Base-by-base conservation (phyloP, 2,797 vertebrate species). In the Poecilia gillii region DNA sequence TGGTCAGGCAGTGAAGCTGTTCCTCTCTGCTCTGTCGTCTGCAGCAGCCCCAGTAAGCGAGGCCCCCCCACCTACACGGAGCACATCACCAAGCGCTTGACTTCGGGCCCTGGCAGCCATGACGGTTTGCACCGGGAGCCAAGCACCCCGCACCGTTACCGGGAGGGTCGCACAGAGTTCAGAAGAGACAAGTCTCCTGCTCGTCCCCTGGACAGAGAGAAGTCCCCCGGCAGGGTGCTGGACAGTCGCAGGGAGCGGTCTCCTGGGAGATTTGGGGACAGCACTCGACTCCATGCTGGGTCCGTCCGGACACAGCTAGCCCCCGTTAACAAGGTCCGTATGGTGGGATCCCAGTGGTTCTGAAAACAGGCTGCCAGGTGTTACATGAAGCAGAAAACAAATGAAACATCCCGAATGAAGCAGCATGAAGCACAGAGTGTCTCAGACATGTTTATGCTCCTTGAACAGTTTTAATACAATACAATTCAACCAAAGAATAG, bases 61-160 rank as follows among this genome's bases (percentile, higher is more conserved):
- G 97, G 98, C 1, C 99, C 98, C 0, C 99, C 98, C 68, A 99
- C 98, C 0, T 99, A 99, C 95, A 98, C 97, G 1, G 99, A 99
- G 96, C 98, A 99, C 96, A 99, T 99, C 92, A 96, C 99, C 90
- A 99, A 99, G 93, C 95, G 97, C 0, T 94, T 98, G 88, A 96
- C 98, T 2, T 98, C 98, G 1, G 98, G 98, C 79, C 97, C 98
- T 0, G 96, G 94, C 71, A 93, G 97, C 0, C 98, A 98, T 0
- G 97, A 97, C 0, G 97, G 99, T 71, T 96, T 99, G 88, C 97
- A 98, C 51, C 96, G 98, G 49, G 98, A 99, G 88, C 98, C 98
- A 88, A 99, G 98, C 96, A 99, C 98, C 16, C 98, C 98, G 0
- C 98, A 99, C 73, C 97, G 98, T 71, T 99, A 98, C 95, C 96